Evolutionary conservation across 1,140 invertebrate genomes (phyloP).

Genomic region (Adelges cooleyi): DNA sequence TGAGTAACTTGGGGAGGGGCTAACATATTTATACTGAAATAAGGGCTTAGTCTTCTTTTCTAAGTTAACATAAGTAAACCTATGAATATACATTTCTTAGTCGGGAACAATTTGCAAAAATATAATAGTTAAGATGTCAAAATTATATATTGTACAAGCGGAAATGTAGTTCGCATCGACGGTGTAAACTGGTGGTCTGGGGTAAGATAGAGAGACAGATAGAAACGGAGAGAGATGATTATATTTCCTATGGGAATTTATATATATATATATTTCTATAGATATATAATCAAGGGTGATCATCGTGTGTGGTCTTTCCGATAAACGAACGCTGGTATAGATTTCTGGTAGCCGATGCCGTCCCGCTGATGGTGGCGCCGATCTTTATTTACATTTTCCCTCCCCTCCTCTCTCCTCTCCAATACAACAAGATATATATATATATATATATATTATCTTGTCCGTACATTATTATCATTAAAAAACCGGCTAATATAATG

Average conservation of each 20-base stretch:
- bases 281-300: slow-evolving; percentile 17
- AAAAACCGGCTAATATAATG: too few species aligned
- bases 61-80: too few species aligned
- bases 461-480: too few species aligned
- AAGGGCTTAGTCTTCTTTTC: too few species aligned
- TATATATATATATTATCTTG: too few species aligned
- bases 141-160: too few species aligned
- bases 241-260: background rate
- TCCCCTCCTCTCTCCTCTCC: background rate
- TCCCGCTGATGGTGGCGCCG: slow-evolving; percentile 11
- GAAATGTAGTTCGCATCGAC: background rate
- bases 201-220: background rate
- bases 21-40: too few species aligned
- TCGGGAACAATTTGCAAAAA: too few species aligned
- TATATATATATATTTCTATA: background rate
- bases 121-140: too few species aligned
- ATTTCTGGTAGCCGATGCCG: slow-evolving; percentile 19
- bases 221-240: background rate
- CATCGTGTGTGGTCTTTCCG: slow-evolving; percentile 21
- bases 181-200: slow-evolving; percentile 9
- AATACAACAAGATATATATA: too few species aligned
- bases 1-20: too few species aligned
- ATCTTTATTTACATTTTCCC: slow-evolving; percentile 22
- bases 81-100: too few species aligned
- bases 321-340: slow-evolving; percentile 8